Evolutionary conservation across 2,888 invertebrate genomes (phyloP), one percentile per base, ranked within the genome.

Genomic region (Tuberolachnus salignus): DNA sequence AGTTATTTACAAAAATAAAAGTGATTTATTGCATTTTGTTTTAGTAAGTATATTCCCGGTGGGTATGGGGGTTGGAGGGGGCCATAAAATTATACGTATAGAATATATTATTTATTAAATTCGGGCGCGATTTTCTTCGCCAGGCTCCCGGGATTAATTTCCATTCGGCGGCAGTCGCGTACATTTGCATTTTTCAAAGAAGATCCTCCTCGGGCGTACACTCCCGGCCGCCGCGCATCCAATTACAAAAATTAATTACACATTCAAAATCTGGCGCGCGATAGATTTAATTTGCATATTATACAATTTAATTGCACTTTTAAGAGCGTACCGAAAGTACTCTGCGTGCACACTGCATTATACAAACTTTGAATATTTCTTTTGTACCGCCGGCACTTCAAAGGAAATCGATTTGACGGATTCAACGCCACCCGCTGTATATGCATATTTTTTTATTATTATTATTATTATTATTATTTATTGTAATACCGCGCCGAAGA

Each of bases 191-290:
- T 72, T 72, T 72, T 61, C 23, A n/a, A 72, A 72, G 72, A 61
- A 61, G 72, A 72, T 61, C 51, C 51, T 6, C 3, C 34, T 4
- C 6, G n/a, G n/a, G n/a, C n/a, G n/a, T n/a, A n/a, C 34, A 4
- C 34, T 4, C 34, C 3, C 34, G 3, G 49, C 61, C 19, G 34
- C 34, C 26, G 49, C 34, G 63, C 63, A 53, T 63, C 63, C 73
- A 63, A 73, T 73, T 73, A 73, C 63, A 63, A 73, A 73, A 73
- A 63, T 42, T 73, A 63, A 73, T 63, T 73, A 51, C 63, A 63
- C 63, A 73, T 73, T 73, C 73, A 73, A 73, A 63, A 63, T 21
- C 21, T 34, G 14, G 3, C 34, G 34, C 34, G 34, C 59, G 59
- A 72, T 51, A 63, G 21, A 51, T 53, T 53, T 51, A 21, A 73